phyloP scores from a whole-genome alignment of 2,888 invertebrate species.

The Cataglyphis albicans region DNA sequence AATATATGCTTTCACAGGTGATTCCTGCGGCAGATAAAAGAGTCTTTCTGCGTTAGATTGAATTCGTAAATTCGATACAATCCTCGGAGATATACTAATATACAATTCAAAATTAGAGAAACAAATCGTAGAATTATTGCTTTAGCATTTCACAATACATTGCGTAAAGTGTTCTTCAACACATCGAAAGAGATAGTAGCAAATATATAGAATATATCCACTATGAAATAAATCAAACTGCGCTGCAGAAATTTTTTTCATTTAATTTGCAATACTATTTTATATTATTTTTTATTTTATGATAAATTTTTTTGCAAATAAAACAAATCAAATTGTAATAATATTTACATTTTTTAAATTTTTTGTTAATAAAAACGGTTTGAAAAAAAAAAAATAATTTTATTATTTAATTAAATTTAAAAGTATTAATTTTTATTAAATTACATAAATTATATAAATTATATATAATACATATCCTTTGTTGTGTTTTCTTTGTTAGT shows the following conservation, averaged over 20 bases:
- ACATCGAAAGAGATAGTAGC: background rate
- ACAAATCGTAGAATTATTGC: slow-evolving; percentile 25
- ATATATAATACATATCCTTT: background rate
- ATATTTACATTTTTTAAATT: background rate
- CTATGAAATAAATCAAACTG: background rate
- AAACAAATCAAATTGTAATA: background rate
- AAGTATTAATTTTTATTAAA: slow-evolving; percentile 3
- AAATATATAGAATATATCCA: background rate
- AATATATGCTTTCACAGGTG: background rate
- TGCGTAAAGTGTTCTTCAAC: background rate
- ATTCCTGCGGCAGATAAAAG: background rate
- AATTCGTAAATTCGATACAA: slow-evolving; percentile 13
- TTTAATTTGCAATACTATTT: background rate
- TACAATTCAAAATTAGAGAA: slow-evolving; percentile 36
- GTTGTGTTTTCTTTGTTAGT: background rate
- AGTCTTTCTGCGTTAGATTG: background rate
- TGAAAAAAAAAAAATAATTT: background rate
- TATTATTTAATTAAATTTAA: background rate
- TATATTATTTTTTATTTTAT: background rate
- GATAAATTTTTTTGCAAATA: background rate
- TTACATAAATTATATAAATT: too few species aligned
- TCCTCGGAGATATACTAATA: background rate
- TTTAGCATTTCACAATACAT: background rate
- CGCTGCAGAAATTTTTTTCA: background rate
- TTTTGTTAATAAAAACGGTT: background rate